Conservation (phyloP, 2,888 invertebrate genomes). For the Scaeva pyrastri region DNA sequence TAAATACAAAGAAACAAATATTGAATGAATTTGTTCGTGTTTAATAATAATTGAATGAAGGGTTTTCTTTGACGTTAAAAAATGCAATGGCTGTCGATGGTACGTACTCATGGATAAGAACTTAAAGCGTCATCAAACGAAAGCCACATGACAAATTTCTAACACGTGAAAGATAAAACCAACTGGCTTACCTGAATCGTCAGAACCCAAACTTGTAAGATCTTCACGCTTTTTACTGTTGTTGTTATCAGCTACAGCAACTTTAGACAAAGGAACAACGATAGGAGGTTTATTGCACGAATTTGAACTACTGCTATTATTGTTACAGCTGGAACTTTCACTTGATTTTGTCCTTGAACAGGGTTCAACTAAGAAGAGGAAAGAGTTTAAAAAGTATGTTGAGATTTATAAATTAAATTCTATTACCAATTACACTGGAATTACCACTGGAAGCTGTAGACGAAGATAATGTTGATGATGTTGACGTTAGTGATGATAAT, state of each 20-base stretch:
- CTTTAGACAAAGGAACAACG: constrained; percentile 75
- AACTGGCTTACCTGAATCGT: constrained; percentile 84
- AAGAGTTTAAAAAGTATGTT: not conserved
- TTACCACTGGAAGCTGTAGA: constrained; percentile 73
- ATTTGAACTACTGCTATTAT: constrained; percentile 61
- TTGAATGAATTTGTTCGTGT: not conserved
- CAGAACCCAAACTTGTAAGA: constrained; percentile 86
- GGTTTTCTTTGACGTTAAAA: not conserved
- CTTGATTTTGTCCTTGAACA: constrained; percentile 72
- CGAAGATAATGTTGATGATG: constrained; percentile 71
- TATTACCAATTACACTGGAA: constrained; percentile 77
- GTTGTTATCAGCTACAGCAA: constrained; percentile 71
- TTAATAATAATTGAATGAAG: not conserved
- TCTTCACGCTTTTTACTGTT: constrained; percentile 84
- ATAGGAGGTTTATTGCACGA: constrained; percentile 67
- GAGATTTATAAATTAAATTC: not conserved
- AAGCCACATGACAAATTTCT: not conserved
- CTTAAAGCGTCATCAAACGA: not conserved
- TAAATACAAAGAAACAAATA: constrained; percentile 3
- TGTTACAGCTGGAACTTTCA: constrained; percentile 76
- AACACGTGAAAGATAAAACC: constrained; percentile 24
- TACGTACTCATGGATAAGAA: not conserved
- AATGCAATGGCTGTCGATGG: not conserved
- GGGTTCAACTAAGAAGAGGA: constrained; percentile 59
- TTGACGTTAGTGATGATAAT: constrained; percentile 64